These are phyloP conservation scores for Prunella strophiata DNA, from an alignment of 2,797 vertebrate genomes.

Conservation along the genomic window DNA sequence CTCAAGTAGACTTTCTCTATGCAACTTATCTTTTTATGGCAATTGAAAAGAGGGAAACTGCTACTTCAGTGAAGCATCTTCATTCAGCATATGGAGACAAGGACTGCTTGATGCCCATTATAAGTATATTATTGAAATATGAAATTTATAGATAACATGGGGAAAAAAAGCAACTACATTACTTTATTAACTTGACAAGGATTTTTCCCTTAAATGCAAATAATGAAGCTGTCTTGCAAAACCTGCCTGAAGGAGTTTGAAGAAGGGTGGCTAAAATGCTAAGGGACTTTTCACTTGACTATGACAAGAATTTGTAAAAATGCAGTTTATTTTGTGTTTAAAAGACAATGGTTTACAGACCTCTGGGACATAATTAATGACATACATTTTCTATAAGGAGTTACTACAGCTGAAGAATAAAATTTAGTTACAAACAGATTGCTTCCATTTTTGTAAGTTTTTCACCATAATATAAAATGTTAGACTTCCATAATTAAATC, in stretches of 20 bases:
- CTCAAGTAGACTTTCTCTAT: background rate
- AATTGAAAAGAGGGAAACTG: background rate
- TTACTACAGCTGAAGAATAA: background rate
- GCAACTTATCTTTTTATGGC: background rate
- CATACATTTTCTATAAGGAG: background rate
- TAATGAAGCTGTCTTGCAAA: background rate
- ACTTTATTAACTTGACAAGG: background rate
- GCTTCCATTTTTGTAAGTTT: background rate
- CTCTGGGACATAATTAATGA: background rate
- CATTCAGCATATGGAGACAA: background rate
- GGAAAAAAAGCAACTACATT: background rate
- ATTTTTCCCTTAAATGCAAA: background rate
- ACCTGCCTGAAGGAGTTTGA: background rate
- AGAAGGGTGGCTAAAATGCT: background rate
- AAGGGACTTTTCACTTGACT: background rate
- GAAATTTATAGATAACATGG: background rate
- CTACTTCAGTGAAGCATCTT: background rate
- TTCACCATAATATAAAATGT: background rate
- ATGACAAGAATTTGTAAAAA: background rate
- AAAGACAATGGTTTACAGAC: background rate
- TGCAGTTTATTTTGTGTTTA: background rate
- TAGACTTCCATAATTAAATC: background rate
- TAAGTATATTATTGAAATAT: background rate
- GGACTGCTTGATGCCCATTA: background rate
- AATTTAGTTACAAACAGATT: background rate